phyloP scores from a whole-genome alignment of 2,113 vertebrate species.

The Eptesicus fuscus region DNA sequence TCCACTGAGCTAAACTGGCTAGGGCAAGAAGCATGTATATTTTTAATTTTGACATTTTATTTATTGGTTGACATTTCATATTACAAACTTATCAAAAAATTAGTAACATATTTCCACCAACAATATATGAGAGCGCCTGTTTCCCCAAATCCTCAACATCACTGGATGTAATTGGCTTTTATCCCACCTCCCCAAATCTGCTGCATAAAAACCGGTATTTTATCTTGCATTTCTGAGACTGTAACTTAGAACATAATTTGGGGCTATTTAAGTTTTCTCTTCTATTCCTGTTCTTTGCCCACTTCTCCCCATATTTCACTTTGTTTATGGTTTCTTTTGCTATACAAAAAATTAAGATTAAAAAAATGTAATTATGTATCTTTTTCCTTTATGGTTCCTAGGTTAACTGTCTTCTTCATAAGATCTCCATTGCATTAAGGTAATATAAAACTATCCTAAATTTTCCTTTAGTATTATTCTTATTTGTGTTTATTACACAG shows the following conservation, averaged over 20 bases:
- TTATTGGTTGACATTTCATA: background rate
- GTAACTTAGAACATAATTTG: constrained; percentile 9
- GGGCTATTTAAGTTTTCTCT: background rate
- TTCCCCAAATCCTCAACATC: background rate
- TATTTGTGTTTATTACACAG: constrained; percentile 2
- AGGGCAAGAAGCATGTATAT: background rate
- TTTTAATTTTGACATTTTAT: constrained; percentile 56
- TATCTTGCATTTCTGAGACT: constrained; percentile 22
- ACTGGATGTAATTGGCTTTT: constrained; percentile 12
- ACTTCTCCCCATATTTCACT: background rate
- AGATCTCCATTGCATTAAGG: background rate
- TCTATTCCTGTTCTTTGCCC: background rate
- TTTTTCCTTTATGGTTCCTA: background rate
- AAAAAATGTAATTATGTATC: background rate
- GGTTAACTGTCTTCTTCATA: constrained; percentile 32
- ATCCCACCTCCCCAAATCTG: background rate
- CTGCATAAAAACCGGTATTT: constrained; percentile 9
- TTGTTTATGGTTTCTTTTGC: constrained; percentile 17
- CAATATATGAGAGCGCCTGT: background rate
- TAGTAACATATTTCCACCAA: background rate
- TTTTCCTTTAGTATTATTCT: constrained; percentile 12
- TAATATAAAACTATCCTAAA: background rate
- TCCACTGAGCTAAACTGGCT: no score
- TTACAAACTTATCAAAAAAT: constrained; percentile 12
- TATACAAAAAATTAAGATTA: background rate